A percentile compares a stretch with the other conserved stretches of the same genome.
Evolutionary conservation across 2,797 vertebrate species (phyloP).

Genomic region (Leontopithecus rosalia): DNA sequence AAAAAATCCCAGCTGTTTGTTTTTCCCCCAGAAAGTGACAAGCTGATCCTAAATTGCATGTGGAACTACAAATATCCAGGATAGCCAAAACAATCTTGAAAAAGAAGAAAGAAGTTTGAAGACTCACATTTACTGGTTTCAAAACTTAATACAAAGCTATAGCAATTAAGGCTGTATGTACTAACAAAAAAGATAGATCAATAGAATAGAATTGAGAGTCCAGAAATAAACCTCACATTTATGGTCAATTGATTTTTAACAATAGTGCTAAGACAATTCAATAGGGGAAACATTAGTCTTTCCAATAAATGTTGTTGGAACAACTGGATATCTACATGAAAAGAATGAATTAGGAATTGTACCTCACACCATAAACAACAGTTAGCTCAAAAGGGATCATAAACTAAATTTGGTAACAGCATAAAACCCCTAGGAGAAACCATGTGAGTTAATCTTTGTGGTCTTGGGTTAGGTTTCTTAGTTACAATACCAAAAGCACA

Average conservation of each 20-base stretch:
- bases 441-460: neutral
- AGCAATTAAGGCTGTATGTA: neutral
- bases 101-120: constrained; percentile 13
- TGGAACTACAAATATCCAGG: neutral
- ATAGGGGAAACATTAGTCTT: neutral
- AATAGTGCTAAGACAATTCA: neutral
- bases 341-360: neutral
- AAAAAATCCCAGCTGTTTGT: neutral
- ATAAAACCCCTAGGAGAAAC: neutral
- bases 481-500: neutral
- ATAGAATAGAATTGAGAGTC: neutral
- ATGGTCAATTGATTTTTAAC: constrained; percentile 34
- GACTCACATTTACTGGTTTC: neutral
- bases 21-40: neutral
- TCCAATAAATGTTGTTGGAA: neutral
- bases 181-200: neutral
- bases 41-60: neutral
- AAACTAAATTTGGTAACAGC: neutral
- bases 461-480: neutral
- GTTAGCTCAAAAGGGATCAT: neutral
- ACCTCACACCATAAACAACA: neutral
- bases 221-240: constrained; percentile 44
- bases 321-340: neutral
- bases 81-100: constrained; percentile 3
- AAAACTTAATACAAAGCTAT: neutral